Evolutionary conservation across 2,113 vertebrate genomes (phyloP).

Genomic region (Lagopus muta): DNA sequence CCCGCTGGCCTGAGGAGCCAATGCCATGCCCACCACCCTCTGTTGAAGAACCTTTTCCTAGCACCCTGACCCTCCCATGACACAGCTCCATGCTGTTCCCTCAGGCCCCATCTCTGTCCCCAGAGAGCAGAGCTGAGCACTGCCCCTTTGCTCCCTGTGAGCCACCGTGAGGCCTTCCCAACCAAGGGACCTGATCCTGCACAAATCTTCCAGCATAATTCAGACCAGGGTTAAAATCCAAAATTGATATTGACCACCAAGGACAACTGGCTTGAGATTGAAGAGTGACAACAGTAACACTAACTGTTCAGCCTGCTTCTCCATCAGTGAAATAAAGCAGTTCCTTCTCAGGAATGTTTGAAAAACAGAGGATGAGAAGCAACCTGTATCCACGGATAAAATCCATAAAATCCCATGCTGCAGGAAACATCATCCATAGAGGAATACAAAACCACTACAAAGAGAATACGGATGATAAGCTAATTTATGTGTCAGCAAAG

Average conservation of each 20-base stretch:
- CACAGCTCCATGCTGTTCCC: background rate
- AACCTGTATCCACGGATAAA: accelerated
- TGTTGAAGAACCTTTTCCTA: background rate
- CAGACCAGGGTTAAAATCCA: background rate
- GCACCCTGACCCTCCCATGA: no score
- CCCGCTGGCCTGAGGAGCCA: no score
- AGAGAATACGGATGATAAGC: background rate
- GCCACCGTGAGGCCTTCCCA: no score
- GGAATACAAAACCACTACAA: background rate
- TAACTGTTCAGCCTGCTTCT: background rate
- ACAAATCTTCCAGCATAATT: background rate
- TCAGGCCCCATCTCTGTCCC: no score
- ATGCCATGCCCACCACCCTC: background rate
- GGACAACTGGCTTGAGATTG: background rate
- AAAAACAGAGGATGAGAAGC: background rate
- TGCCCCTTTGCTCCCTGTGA: no score
- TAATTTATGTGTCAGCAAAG: background rate
- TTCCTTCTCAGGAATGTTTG: background rate
- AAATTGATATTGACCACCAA: background rate
- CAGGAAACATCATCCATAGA: background rate
- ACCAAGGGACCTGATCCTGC: no score
- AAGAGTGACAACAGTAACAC: background rate
- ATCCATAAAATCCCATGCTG: background rate
- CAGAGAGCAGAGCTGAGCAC: no score
- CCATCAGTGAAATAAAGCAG: background rate